Conservation (phyloP, 2,797 vertebrate genomes). For the Gymnothorax reevesii region DNA sequence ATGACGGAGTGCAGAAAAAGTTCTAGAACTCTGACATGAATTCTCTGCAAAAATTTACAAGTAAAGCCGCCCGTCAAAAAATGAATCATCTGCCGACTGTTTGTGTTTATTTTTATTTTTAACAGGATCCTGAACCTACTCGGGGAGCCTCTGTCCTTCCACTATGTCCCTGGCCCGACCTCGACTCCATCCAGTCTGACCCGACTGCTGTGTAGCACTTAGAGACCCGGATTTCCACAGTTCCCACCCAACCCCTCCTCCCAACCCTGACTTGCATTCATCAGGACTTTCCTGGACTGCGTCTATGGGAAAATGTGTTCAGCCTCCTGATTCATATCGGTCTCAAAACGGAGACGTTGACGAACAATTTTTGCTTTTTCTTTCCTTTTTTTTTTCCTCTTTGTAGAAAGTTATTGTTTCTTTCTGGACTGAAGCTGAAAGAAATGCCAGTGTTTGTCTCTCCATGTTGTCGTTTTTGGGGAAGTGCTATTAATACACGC, state of each 20-base stretch:
- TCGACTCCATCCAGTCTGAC: neutral
- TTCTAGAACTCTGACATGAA: too few relatives aligned
- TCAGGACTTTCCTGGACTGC: neutral
- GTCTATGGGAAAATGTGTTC: conserved; percentile 6
- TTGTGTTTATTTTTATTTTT: neutral
- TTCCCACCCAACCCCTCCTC: neutral
- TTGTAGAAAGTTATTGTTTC: neutral
- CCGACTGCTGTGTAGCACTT: conserved; percentile 11
- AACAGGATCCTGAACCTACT: neutral
- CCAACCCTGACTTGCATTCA: neutral
- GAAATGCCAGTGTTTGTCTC: neutral
- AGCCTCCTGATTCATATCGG: neutral
- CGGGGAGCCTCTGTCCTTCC: neutral
- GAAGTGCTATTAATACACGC: neutral
- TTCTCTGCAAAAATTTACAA: too few relatives aligned
- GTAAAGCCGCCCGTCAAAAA: too few relatives aligned
- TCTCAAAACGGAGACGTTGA: neutral
- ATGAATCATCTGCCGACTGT: too few relatives aligned
- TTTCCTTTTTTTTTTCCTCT: neutral
- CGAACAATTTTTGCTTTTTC: conserved; percentile 9
- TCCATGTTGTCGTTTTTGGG: neutral
- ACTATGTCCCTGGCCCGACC: neutral
- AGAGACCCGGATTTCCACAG: conserved; percentile 13
- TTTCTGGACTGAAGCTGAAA: neutral
- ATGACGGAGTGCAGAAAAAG: neutral